These are phyloP conservation scores for Nyleta sp. DNA, from an alignment of 2,888 invertebrate genomes.

Conservation along the genomic window DNA sequence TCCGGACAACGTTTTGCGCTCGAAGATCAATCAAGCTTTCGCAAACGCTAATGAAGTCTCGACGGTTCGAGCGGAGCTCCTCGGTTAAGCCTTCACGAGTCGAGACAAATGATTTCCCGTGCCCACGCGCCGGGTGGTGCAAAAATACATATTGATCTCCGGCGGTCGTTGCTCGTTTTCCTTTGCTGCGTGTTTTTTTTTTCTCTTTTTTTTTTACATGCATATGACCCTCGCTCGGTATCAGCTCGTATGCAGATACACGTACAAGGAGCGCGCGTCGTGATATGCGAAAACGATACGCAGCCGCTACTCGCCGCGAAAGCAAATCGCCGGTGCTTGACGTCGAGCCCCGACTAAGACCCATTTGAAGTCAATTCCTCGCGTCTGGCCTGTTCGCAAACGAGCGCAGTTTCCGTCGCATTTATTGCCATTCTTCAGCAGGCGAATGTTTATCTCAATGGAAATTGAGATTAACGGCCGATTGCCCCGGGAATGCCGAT, in stretches of 20 bases:
- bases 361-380: slow-evolving; percentile 24
- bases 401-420: slow-evolving; percentile 31
- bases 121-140: slow-evolving; percentile 50
- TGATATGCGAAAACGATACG: slow-evolving; percentile 20
- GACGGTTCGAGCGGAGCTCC: neutral
- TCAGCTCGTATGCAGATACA: too few species aligned
- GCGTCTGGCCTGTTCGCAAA: slow-evolving; percentile 28
- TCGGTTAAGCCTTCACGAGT: slow-evolving; percentile 8
- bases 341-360: neutral
- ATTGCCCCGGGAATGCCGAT: slow-evolving; percentile 25
- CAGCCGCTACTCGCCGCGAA: slow-evolving; percentile 9
- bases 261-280: slow-evolving; percentile 13
- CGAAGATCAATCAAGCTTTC: too few species aligned
- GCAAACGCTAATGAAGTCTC: slow-evolving; percentile 12
- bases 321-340: slow-evolving; percentile 27
- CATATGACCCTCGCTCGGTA: slow-evolving; percentile 27
- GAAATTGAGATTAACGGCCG: slow-evolving; percentile 28
- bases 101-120: slow-evolving; percentile 34
- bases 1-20: too few species aligned
- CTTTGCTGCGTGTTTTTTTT: neutral
- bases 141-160: slow-evolving; percentile 49
- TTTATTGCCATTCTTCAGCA: slow-evolving; percentile 27
- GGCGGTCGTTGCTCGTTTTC: slow-evolving; percentile 12
- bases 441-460: slow-evolving; percentile 37
- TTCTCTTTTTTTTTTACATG: neutral